Base-by-base conservation (phyloP, 2,888 invertebrate genomes). In the Chymomyza amoena region DNA sequence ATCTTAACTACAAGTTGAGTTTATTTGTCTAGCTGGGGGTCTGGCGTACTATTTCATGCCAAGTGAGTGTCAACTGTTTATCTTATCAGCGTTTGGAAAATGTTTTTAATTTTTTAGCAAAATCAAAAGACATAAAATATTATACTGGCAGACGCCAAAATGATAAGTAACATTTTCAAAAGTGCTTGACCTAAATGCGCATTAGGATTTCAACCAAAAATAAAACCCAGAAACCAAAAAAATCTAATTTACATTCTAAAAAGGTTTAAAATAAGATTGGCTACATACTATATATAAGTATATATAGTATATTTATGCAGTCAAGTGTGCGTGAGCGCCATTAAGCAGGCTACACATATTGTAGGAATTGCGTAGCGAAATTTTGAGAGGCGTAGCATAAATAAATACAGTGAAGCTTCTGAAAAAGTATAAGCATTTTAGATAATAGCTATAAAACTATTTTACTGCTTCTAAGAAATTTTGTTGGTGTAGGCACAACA, bases 101-200 rank as follows among this genome's bases (percentile, higher is more conserved):
- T 56, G n/a, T 56, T 69, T 70, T 57, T 64, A 66, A 69, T 78
- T 62, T 74, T 77, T 73, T n/a, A n/a, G 51, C 66, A 65, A 54
- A 54, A 54, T 54, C 20, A 54, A 54, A 32, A 45, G 39, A 13
- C 39, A 45, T 45, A 45, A 45, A 45, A 45, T 13, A 13, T 45
- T 45, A 45, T 45, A 45, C 13, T 13, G 13, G 39, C 13, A 45
- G 39, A 45, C 39, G 39, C 39, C 13, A 45, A 45, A 4, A 45
- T 45, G 13, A 45, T 45, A 25, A 20, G 20, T 60, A n/a, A 4
- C 18, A 59, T 20, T 66, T 66, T 18, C 66, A 63, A 79, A 73
- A 74, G 32, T 45, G 39, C 79, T 79, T 84, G 78, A 87, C 87
- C 82, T 73, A 87, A 87, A 84, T 87, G 84, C 84, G 84, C 80